Conservation (phyloP, 2,888 invertebrate species). For the Amorpha juglandis region DNA sequence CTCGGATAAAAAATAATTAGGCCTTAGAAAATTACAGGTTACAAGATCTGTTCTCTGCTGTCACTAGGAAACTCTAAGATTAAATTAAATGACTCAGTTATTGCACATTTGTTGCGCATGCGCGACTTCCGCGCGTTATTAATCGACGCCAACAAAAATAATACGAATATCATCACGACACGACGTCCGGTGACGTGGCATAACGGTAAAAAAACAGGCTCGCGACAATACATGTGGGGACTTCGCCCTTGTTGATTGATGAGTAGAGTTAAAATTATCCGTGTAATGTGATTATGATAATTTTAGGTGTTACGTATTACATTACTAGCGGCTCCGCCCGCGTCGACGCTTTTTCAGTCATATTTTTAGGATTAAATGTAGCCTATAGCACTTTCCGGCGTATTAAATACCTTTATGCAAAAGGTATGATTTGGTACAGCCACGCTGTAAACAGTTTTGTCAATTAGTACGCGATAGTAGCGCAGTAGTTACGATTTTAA, state of each 20-base stretch:
- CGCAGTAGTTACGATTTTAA: too few relatives aligned
- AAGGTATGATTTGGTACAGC: too few relatives aligned
- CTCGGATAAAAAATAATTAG: background rate
- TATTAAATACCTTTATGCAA: too few relatives aligned
- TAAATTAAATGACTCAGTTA: constrained; percentile 31
- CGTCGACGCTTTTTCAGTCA: too few relatives aligned
- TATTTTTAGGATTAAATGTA: too few relatives aligned
- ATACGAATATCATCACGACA: constrained; percentile 12
- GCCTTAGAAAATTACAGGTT: too few relatives aligned
- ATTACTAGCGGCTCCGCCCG: too few relatives aligned
- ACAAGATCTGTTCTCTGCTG: background rate
- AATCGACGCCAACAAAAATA: constrained; percentile 25
- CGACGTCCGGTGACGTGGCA: constrained; percentile 15
- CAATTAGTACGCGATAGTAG: too few relatives aligned
- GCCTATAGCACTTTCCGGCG: too few relatives aligned
- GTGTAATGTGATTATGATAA: background rate
- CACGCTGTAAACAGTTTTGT: too few relatives aligned
- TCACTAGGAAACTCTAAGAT: constrained; percentile 25
- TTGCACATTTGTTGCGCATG: constrained; percentile 40
- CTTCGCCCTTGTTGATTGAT: constrained; percentile 13
- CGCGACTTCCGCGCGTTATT: constrained; percentile 35
- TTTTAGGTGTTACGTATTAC: background rate
- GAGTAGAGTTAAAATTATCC: background rate
- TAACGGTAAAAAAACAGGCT: background rate
- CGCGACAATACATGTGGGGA: background rate